phyloP scores from a whole-genome alignment of 2,888 invertebrate genomes.

The Lacanobia wlatinum region DNA sequence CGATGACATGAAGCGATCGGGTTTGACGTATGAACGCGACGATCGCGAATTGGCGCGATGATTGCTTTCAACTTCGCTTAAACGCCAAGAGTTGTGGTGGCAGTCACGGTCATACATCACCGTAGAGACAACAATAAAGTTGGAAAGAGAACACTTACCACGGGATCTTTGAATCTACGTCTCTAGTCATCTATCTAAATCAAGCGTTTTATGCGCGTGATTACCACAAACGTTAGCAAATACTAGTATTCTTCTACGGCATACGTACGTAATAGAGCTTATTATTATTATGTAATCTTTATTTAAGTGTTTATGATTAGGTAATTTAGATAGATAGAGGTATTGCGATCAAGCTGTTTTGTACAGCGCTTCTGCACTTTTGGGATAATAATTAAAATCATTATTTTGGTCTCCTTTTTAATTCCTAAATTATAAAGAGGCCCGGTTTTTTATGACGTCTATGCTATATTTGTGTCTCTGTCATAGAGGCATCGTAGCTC shows the following conservation, averaged over 20 bases:
- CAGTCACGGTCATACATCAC: neutral
- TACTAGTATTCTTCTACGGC: slow-evolving; percentile 35
- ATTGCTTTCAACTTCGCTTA: neutral
- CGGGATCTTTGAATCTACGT: neutral
- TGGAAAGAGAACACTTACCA: neutral
- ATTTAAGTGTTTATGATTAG: slow-evolving; percentile 1
- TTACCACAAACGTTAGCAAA: neutral
- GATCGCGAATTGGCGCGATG: too few relatives aligned
- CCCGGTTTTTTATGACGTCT: neutral
- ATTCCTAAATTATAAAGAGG: too few relatives aligned
- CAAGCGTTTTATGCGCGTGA: neutral
- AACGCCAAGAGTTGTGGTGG: neutral
- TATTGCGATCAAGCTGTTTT: slow-evolving; percentile 28
- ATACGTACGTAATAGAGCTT: slow-evolving; percentile 65
- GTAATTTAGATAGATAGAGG: neutral
- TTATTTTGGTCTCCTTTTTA: neutral
- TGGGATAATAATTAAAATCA: neutral
- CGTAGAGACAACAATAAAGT: neutral
- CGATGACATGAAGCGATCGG: neutral
- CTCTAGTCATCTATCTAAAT: neutral
- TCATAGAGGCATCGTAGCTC: neutral
- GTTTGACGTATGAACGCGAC: neutral
- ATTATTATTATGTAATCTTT: slow-evolving; percentile 38
- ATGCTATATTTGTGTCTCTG: too few relatives aligned
- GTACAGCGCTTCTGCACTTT: neutral